Base-by-base conservation (phyloP, 2,888 invertebrate species). In the Leptinotarsa tumamoca region DNA sequence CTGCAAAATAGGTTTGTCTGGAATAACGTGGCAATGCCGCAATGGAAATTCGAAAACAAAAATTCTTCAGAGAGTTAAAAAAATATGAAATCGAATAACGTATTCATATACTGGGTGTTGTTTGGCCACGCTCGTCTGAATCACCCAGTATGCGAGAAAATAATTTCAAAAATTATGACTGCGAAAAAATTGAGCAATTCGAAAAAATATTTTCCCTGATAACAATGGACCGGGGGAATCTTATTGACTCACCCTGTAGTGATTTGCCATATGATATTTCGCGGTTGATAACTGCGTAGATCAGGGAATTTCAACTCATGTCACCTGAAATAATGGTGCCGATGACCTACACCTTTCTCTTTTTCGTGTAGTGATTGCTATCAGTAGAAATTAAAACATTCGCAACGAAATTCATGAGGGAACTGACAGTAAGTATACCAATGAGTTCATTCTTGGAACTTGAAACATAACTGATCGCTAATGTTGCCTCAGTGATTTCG, bases 391-490 rank as follows among this genome's bases (percentile, higher is more conserved):
- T 33, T 27, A 43, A 13, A 43, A 33, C 63, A 63, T 33, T 43
- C 43, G 33, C 7, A 63, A n/a, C 17, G 43, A 63, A 33, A 63
- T 63, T 43, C 33, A 18, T 33, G 43, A 63, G 33, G 17, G 33
- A 63, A 33, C 27, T 63, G 33, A 17, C 63, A 63, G 63, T 33
- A 63, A 63, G 63, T 33, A 63, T 63, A 63, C 17, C 63, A 63
- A 63, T 33, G 63, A 63, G n/a, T 27, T 63, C 27, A 1, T 61
- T 23, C 63, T 63, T 63, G 33, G 63, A 63, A 63, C 43, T 63
- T 33, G 63, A 18, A 63, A 63, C 43, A 4, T 63, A 63, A 63
- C 63, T 43, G 63, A 17, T 63, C 7, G 33, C 63, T n/a, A 1
- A n/a, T 17, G 33, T 23, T 23, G 23, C 21, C 23, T 23, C 21